Base-by-base conservation (phyloP, 2,888 invertebrate genomes). In the Drosophila ezoana region DNA sequence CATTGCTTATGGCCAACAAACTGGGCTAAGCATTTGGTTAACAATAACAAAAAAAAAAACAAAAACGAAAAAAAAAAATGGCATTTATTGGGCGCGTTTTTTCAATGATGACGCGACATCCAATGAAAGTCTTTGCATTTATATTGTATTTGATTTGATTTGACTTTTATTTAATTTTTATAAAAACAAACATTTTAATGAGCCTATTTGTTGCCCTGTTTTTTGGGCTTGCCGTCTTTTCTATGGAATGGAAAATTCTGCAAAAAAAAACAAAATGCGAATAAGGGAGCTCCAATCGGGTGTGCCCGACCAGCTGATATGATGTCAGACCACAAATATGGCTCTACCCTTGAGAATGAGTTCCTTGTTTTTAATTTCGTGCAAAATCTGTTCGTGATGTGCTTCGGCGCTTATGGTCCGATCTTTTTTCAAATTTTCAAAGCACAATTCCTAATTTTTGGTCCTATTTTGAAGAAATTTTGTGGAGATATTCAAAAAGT, bases 231-330 rank as follows among this genome's bases (percentile, higher is more conserved):
- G 81, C 28, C 83, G 38, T 35, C 20, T 65, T 76, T 71, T 59
- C 65, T 44, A 63, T 71, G 47, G 48, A 80, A 72, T 72, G 76
- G 81, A 83, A 86, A 86, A 60, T 74, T 76, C 68, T 74, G 62
- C 59, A 54, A 33, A 44, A n/a, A n/a, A n/a, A n/a, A n/a, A n/a
- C n/a, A 49, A 48, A 13, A 57, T 20, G 8, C 11, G 28, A 37
- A 33, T 13, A 28, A 18, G 3, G 28, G 1, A 28, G 28, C 28
- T 28, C 28, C 28, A 28, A 8, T 28, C 28, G 28, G 28, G 28
- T 8, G 28, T 28, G 28, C 28, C 28, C 8, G 28, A 28, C 28
- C 8, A 28, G 8, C 0, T 2, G 28, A 8, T 8, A 28, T 28
- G 28, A 28, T 28, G 28, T 28, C 28, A 28, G 28, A 28, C 28